Percentiles rank a stretch among this genome's conserved stretches.
These are phyloP conservation scores for Smittia sp. DNA, from an alignment of 2,888 invertebrate species.

Conservation along the genomic window DNA sequence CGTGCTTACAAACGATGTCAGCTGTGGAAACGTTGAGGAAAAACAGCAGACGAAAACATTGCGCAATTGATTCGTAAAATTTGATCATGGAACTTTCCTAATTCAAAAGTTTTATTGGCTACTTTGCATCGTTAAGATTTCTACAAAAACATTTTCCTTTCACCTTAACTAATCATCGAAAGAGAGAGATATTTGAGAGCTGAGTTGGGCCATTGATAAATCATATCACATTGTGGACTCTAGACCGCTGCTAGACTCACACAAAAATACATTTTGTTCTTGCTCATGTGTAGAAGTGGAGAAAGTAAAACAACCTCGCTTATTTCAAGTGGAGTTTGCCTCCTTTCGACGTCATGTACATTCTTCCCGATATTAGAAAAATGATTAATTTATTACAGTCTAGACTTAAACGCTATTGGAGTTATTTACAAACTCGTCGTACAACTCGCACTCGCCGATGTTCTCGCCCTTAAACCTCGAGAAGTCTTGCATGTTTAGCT, in stretches of 20 bases:
- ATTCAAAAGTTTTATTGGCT: slow-evolving; percentile 3
- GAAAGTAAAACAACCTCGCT: too few species aligned
- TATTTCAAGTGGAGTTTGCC: not conserved
- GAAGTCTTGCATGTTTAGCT: slow-evolving; percentile 55
- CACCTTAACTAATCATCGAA: slow-evolving; percentile 3
- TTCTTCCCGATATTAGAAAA: slow-evolving; percentile 16
- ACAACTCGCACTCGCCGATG: slow-evolving; percentile 58
- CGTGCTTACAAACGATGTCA: not conserved
- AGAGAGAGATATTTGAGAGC: not conserved
- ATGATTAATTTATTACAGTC: not conserved
- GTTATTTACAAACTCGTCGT: slow-evolving; percentile 52
- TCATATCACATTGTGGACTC: slow-evolving; percentile 19
- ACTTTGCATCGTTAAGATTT: not conserved
- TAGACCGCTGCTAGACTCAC: not conserved
- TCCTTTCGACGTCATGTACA: slow-evolving; percentile 6
- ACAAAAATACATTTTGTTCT: not conserved
- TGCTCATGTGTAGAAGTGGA: not conserved
- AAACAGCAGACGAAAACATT: slow-evolving; percentile 6
- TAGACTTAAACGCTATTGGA: slow-evolving; percentile 26
- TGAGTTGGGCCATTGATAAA: slow-evolving; percentile 20
- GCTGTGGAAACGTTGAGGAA: not conserved
- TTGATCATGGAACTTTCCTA: not conserved
- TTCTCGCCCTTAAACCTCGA: slow-evolving; percentile 59
- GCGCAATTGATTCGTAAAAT: not conserved
- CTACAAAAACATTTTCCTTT: slow-evolving; percentile 5